Conservation (phyloP, 2,888 invertebrate genomes). For the Polyommatus icarus region DNA sequence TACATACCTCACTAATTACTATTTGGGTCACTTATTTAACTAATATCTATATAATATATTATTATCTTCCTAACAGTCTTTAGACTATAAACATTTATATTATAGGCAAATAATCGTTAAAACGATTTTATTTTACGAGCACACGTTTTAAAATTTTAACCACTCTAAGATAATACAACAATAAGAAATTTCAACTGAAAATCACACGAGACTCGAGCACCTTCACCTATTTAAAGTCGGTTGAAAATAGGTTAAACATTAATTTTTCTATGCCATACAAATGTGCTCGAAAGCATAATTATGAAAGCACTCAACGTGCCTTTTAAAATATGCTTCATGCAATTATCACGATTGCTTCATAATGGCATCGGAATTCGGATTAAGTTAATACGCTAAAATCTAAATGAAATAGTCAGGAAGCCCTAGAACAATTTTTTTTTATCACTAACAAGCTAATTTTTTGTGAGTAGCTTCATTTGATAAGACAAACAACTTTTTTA, state of each 20-base stretch:
- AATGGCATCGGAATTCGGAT: constrained; percentile 7
- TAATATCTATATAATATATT: no score
- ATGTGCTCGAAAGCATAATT: constrained; percentile 28
- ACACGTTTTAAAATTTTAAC: no score
- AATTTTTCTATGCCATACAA: background rate
- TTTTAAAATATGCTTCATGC: constrained; percentile 23
- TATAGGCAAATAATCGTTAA: background rate
- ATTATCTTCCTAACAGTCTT: background rate
- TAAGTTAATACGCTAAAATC: constrained; percentile 5
- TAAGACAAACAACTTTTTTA: no score
- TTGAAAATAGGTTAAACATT: constrained; percentile 14
- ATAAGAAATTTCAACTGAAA: background rate
- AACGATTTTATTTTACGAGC: background rate
- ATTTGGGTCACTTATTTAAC: background rate
- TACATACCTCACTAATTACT: background rate
- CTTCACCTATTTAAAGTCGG: constrained; percentile 4
- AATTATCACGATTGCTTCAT: constrained; percentile 31
- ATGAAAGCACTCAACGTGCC: constrained; percentile 27
- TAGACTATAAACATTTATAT: background rate
- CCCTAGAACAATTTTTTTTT: no score
- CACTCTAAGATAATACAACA: background rate
- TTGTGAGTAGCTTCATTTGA: no score
- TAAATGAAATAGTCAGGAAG: no score
- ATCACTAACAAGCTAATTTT: no score
- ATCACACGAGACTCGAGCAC: constrained; percentile 8